These are phyloP conservation scores for Pyrgilauda ruficollis DNA, from an alignment of 2,113 vertebrate species.

Conservation along the genomic window DNA sequence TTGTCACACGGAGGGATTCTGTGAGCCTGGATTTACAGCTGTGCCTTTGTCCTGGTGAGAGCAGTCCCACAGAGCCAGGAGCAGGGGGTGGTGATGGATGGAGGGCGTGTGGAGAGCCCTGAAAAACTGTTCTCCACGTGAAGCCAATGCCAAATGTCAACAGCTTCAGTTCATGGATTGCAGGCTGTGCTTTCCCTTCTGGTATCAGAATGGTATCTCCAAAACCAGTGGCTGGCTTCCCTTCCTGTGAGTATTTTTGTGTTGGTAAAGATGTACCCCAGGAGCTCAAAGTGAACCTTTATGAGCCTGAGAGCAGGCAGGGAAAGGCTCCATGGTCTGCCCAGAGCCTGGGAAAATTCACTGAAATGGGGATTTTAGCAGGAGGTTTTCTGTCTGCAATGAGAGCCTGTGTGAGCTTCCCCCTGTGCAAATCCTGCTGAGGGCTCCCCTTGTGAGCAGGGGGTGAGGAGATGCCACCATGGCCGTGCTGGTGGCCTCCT, in stretches of 20 bases:
- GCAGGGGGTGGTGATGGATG: slow-evolving; percentile 47
- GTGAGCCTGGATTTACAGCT: slow-evolving; percentile 35
- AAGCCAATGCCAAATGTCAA: slow-evolving; percentile 24
- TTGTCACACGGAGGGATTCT: slow-evolving; percentile 53
- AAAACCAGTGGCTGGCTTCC: background rate
- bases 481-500: background rate
- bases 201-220: background rate
- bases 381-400: background rate
- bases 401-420: background rate
- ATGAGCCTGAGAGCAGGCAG: background rate
- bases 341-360: background rate
- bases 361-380: background rate
- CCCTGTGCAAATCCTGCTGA: rapidly evolving
- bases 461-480: background rate
- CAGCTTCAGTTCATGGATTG: background rate
- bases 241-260: background rate
- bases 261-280: background rate
- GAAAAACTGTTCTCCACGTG: background rate
- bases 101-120: slow-evolving; percentile 3
- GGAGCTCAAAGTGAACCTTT: background rate
- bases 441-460: background rate
- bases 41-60: slow-evolving; percentile 57
- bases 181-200: slow-evolving; percentile 11
- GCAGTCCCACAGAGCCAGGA: slow-evolving; percentile 32
- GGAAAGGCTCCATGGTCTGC: background rate